Conservation (phyloP, 2,113 vertebrate genomes). For the Cochlearius cochlearius region DNA sequence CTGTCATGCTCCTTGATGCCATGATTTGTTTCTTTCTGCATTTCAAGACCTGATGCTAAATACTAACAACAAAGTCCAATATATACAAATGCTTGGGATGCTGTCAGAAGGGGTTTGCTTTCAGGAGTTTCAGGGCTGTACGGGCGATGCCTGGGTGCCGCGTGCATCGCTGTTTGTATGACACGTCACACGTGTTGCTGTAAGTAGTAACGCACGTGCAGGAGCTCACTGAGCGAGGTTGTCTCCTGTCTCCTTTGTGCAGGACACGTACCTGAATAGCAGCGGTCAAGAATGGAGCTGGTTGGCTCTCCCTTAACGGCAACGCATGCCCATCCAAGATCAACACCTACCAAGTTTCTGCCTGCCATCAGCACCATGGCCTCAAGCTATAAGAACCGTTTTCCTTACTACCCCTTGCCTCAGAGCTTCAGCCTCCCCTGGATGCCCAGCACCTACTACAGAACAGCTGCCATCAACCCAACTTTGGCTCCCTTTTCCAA, state of each 20-base stretch:
- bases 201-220: not conserved
- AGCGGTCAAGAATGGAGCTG: slow-evolving; percentile 77
- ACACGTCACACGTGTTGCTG: not conserved
- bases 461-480: slow-evolving; percentile 67
- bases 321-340: slow-evolving; percentile 77
- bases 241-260: not conserved
- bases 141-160: not conserved
- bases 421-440: slow-evolving; percentile 79
- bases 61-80: not conserved
- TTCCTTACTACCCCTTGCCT: slow-evolving; percentile 68
- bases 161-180: not conserved
- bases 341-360: slow-evolving; percentile 76
- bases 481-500: slow-evolving; percentile 66
- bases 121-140: not conserved
- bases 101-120: not conserved
- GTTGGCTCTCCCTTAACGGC: slow-evolving; percentile 80
- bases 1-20: not conserved
- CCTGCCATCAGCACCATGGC: slow-evolving; percentile 84
- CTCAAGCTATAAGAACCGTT: slow-evolving; percentile 80
- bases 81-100: not conserved
- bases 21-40: not conserved
- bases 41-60: not conserved
- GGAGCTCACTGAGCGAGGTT: not conserved
- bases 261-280: slow-evolving; percentile 20
- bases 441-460: slow-evolving; percentile 83